These are phyloP conservation scores for Drosophila kepulauana DNA, from an alignment of 1,140 invertebrate genomes.

Conservation along the genomic window DNA sequence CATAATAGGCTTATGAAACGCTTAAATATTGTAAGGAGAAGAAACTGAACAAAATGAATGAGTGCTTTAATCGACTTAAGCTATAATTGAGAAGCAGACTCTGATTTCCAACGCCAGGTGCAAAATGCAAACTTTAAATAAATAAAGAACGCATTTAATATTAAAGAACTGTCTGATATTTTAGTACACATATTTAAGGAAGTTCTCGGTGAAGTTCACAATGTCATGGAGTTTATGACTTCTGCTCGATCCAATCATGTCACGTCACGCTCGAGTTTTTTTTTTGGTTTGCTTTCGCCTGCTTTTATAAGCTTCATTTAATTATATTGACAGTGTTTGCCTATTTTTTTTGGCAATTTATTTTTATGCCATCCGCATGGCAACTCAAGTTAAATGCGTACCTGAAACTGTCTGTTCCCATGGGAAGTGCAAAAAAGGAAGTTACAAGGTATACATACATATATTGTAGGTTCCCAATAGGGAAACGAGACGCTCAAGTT, in stretches of 20 bases:
- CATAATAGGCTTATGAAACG: slow-evolving; percentile 66
- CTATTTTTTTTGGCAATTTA: slow-evolving; percentile 51
- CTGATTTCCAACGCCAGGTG: neutral
- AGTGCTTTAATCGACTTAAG: slow-evolving; percentile 23
- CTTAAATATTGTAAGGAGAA: slow-evolving; percentile 43
- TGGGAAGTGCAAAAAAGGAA: neutral
- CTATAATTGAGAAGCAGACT: slow-evolving; percentile 17
- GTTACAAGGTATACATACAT: neutral
- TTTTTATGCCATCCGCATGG: slow-evolving; percentile 34
- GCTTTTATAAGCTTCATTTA: slow-evolving; percentile 76
- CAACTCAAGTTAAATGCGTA: slow-evolving; percentile 13
- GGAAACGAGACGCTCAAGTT: slow-evolving; percentile 50
- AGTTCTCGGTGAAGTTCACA: neutral
- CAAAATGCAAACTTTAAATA: neutral
- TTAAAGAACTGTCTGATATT: too few species aligned
- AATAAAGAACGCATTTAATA: too few species aligned
- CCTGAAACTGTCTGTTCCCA: slow-evolving; percentile 19
- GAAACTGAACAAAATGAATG: slow-evolving; percentile 13
- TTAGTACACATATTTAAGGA: neutral
- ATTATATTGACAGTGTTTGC: slow-evolving; percentile 79
- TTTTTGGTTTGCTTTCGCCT: neutral
- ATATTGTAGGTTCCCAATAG: neutral
- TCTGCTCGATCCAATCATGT: slow-evolving; percentile 46
- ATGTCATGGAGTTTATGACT: slow-evolving; percentile 52
- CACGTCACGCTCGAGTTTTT: slow-evolving; percentile 4